Base-by-base conservation (phyloP, 2,888 invertebrate genomes). In the Escarpia spicata region DNA sequence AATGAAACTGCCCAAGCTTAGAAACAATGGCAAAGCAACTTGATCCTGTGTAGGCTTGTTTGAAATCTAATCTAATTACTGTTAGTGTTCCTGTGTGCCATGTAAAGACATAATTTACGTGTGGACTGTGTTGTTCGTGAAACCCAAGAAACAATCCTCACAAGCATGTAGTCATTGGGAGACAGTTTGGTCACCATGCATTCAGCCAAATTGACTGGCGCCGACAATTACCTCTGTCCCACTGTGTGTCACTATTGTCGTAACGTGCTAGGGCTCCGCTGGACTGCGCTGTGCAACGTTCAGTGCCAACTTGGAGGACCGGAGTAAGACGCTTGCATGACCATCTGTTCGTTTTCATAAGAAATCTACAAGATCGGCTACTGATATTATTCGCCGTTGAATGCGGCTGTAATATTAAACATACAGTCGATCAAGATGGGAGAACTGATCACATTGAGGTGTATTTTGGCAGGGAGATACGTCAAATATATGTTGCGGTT, bases 251-350 rank as follows among this genome's bases (percentile, higher is more conserved):
- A 37, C 12, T 91, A 93, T 91, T 93, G 93, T 91, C 91, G 93
- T 19, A 92, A 43, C 26, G 92, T 93, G 37, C 92, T 93, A 37
- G 93, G 93, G 52, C 89, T 93, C 26, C 92, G 93, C 45, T 93
- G 92, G 93, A 92, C 93, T 0, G 93, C 93, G 10, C 92, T 93
- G 52, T 93, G 93, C 75, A 9, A 90, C 3, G 91, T 91, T 26
- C 93, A 93, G 60, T 93, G 93, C 75, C 43, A 58, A 15, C 90
- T 43, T 15, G 90, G 92, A 37, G 93, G 93, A 12, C 31, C 92
- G n/a, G 93, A 92, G 43, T 93, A 92, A 75, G 92, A 93, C 26
- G 93, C 93, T 26, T 93, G 93, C 52, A n/a, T 91, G 6, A 93
- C 93, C n/a, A 92, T 92, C 43, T 93, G 93, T 93, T 89, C 91